Conservation (phyloP, 1,140 invertebrate genomes). For the Aphelinus atriplicis region DNA sequence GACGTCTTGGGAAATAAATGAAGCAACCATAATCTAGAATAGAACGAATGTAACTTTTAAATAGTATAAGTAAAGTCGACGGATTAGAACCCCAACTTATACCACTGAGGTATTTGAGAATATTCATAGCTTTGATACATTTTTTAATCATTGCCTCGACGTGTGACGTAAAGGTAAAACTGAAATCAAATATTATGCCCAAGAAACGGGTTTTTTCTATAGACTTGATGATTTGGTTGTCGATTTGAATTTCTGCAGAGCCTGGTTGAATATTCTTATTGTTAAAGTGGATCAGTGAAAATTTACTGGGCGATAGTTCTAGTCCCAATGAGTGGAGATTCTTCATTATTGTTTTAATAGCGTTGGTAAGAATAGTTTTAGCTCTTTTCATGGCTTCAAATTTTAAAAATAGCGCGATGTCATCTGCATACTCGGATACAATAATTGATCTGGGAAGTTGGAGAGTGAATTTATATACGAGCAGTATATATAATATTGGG, state of each 20-base stretch:
- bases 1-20: conserved; percentile 4
- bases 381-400: not conserved
- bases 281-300: conserved; percentile 1
- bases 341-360: not conserved
- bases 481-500: not conserved
- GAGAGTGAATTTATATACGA: not conserved
- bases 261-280: no score
- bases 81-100: conserved; percentile 17
- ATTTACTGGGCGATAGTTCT: conserved; percentile 6
- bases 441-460: not conserved
- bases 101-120: conserved; percentile 19
- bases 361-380: not conserved
- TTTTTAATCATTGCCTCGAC: conserved; percentile 16
- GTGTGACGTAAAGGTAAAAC: conserved; percentile 35
- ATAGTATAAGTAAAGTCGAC: conserved; percentile 1
- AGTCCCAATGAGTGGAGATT: not conserved
- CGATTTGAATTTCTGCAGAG: not conserved
- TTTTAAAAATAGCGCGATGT: not conserved
- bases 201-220: conserved; percentile 27
- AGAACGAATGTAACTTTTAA: conserved; percentile 13
- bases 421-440: conserved; percentile 4
- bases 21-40: conserved; percentile 17
- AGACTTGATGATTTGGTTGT: conserved; percentile 4
- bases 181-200: conserved; percentile 32
- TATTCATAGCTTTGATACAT: conserved; percentile 13